Conservation (phyloP, 2,888 invertebrate genomes). For the Phasia obesa region DNA sequence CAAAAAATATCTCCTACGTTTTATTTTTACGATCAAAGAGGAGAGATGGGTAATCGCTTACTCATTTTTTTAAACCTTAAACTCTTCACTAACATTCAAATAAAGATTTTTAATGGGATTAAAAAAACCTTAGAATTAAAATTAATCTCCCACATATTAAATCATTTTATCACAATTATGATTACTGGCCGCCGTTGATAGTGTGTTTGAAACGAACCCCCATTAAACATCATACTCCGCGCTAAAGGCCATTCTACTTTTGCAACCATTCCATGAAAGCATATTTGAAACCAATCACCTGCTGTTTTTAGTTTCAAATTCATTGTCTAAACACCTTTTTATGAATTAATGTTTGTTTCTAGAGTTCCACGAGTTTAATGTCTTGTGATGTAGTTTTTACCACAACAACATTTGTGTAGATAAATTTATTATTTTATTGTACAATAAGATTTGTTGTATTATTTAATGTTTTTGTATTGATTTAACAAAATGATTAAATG, state of each 20-base stretch:
- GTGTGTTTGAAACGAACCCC: slow-evolving; percentile 14
- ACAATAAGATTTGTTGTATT: too few relatives aligned
- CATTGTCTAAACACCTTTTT: slow-evolving; percentile 52
- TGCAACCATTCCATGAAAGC: slow-evolving; percentile 34
- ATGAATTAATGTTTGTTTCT: slow-evolving; percentile 15
- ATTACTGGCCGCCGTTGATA: slow-evolving; percentile 2
- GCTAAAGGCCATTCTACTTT: slow-evolving; percentile 11
- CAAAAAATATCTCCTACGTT: too few relatives aligned
- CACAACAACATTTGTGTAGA: slow-evolving; percentile 39
- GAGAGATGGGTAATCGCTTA: not conserved
- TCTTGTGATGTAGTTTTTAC: slow-evolving; percentile 11
- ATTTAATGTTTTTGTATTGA: slow-evolving; percentile 48
- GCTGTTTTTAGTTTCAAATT: slow-evolving; percentile 64
- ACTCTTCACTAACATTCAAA: too few relatives aligned
- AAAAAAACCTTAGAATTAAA: slow-evolving; percentile 2
- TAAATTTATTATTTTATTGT: slow-evolving; percentile 59
- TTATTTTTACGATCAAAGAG: too few relatives aligned
- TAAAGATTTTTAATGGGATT: not conserved
- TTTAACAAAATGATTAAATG: slow-evolving; percentile 69
- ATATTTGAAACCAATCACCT: too few relatives aligned
- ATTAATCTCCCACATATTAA: slow-evolving; percentile 53
- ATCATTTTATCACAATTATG: slow-evolving; percentile 37
- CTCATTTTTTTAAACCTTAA: not conserved
- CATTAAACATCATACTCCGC: not conserved
- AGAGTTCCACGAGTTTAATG: not conserved